Conservation (phyloP, 2,797 vertebrate species). For the Coregonus sp. region DNA sequence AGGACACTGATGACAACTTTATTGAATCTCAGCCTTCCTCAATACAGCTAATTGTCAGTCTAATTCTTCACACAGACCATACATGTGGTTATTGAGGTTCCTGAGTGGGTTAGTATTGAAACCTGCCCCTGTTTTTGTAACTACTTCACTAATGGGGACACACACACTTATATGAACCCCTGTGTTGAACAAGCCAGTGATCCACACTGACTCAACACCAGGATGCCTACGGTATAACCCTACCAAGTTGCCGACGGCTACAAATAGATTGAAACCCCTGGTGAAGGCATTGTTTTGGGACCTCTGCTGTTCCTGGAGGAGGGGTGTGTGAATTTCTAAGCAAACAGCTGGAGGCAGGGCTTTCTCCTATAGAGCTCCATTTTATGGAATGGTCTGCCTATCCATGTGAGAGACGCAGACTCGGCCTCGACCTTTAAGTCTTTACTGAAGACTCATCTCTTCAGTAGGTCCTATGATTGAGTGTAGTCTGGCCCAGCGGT, state of each 20-base stretch:
- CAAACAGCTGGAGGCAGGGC: too few relatives aligned
- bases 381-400: too few relatives aligned
- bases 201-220: background rate
- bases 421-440: too few relatives aligned
- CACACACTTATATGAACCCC: background rate
- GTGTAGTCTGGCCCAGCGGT: too few relatives aligned
- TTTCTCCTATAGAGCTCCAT: too few relatives aligned
- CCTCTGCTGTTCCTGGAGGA: background rate
- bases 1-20: constrained; percentile 29
- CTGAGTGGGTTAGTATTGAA: background rate
- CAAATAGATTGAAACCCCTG: background rate
- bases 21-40: constrained; percentile 34
- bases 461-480: too few relatives aligned
- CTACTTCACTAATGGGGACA: background rate
- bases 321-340: background rate
- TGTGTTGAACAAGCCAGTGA: too few relatives aligned
- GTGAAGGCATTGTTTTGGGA: background rate
- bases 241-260: background rate
- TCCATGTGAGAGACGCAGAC: too few relatives aligned
- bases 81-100: background rate
- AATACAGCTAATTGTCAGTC: constrained; percentile 19
- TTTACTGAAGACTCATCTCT: too few relatives aligned
- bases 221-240: background rate
- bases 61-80: constrained; percentile 2
- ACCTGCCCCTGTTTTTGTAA: background rate